Percentiles rank a stretch among this genome's conserved stretches.
These are phyloP conservation scores for Tympanoctomys barrerae DNA, from an alignment of 2,797 vertebrate genomes.

Conservation along the genomic window DNA sequence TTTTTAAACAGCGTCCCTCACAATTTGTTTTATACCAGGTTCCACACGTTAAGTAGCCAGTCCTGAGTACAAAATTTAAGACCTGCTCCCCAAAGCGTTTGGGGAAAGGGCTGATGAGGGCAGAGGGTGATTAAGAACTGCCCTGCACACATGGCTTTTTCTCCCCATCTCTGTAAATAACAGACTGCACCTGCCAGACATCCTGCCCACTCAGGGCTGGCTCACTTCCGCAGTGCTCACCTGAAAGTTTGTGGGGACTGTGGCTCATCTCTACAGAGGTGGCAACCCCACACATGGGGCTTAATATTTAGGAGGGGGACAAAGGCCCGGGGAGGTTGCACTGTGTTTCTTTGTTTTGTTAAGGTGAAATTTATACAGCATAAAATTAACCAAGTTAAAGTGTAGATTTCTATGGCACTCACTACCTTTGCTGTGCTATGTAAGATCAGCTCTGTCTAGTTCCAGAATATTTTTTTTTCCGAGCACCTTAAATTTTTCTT, in stretches of 20 bases:
- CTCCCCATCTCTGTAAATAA: background rate
- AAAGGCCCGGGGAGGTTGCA: background rate
- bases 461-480: too few species aligned
- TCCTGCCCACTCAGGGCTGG: background rate
- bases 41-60: background rate
- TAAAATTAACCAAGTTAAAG: background rate
- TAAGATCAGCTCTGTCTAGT: background rate
- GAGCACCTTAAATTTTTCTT: too few species aligned
- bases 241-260: background rate
- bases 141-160: background rate
- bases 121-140: background rate
- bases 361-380: background rate
- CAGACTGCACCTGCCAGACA: background rate
- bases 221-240: background rate
- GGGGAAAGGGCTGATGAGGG: background rate
- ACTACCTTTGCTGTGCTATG: rapidly evolving
- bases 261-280: background rate
- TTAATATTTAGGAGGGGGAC: too few species aligned
- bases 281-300: background rate
- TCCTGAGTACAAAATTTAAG: background rate
- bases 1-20: background rate
- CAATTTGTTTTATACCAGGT: background rate
- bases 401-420: background rate
- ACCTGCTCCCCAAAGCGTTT: background rate
- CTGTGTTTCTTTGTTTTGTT: background rate